Base-by-base conservation (phyloP, 2,888 invertebrate genomes). In the Coelogynopora nodosa region DNA sequence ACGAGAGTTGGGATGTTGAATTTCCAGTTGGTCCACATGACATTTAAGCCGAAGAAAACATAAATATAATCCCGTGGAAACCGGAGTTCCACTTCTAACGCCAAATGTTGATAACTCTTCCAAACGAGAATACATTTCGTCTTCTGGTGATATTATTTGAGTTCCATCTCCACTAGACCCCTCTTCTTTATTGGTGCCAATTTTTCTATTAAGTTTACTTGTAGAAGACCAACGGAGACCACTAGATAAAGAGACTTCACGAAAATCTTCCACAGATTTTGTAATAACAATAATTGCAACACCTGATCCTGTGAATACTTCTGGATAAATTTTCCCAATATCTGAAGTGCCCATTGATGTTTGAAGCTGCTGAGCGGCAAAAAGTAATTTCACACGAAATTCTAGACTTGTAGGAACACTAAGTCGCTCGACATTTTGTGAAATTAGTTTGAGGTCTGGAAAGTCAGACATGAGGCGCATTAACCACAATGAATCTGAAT, bases 11-110 rank as follows among this genome's bases (percentile, higher is more conserved):
- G 97, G 96, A 29, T 97, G 97, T 82, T 98, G 95, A 10, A 98
- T 95, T 90, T 96, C 95, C 82, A 98, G 95, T 88, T 96, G 94
- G 92, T 98, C 98, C 86, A 98, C 96, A 0, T 97, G 97, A 89
- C 96, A 96, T 91, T 97, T 96, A 93, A 98, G 95, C 92, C 98
- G 98, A 88, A 99, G 93, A 92, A 98, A 99, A 67, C 97, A 96
- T 89, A 99, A 93, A 93, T 99, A 98, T 28, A 99, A 93, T 0
- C 99, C 98, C 31, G 95, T 94, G 0, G 95, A 94, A 84, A 98
- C 92, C 89, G 95, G 95, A 86, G 95, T 94, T 88, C 95, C 18
- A 86, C 29, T 27, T 27, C 86, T 85, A n/a, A 23, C 18, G 2
- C 86, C 23, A 49, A 86, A 86, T 13, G 86, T 23, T 30, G 26